Conservation (phyloP, 1,140 invertebrate species). For the Eufriesea mexicana region DNA sequence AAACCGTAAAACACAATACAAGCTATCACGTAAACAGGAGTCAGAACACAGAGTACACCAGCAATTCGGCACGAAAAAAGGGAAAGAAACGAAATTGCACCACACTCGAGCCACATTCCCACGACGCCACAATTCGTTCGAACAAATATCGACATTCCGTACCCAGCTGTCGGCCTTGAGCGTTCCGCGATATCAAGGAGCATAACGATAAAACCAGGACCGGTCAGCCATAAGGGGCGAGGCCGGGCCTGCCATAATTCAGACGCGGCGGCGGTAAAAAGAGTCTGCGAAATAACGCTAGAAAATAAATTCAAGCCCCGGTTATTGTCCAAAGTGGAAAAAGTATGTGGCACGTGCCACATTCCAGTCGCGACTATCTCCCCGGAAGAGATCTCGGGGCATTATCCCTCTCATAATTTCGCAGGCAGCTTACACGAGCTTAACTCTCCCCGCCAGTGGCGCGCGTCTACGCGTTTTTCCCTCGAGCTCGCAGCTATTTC, state of each 20-base stretch:
- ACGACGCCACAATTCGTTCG: too few relatives aligned
- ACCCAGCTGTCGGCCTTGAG: background rate
- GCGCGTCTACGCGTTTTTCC: conserved; percentile 52
- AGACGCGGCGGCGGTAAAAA: background rate
- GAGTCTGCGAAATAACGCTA: conserved; percentile 25
- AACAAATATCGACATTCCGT: too few relatives aligned
- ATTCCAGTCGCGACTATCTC: conserved; percentile 56
- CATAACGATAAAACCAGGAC: background rate
- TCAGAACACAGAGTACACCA: too few relatives aligned
- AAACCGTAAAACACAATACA: too few relatives aligned
- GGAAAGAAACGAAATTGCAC: too few relatives aligned
- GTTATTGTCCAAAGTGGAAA: conserved; percentile 41
- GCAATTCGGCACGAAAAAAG: too few relatives aligned
- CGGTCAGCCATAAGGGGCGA: background rate
- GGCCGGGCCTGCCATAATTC: conserved; percentile 10
- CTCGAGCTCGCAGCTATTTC: conserved; percentile 48
- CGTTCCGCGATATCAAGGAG: background rate
- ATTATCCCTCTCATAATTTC: conserved; percentile 78
- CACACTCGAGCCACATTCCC: too few relatives aligned
- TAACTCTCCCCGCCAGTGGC: conserved; percentile 59
- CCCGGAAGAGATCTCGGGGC: conserved; percentile 58
- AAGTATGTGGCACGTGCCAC: conserved; percentile 56
- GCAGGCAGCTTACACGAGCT: conserved; percentile 73
- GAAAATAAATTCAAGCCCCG: conserved; percentile 39
- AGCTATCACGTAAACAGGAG: too few relatives aligned